Conservation (phyloP, 2,888 invertebrate species). For the Rotaria socialis region DNA sequence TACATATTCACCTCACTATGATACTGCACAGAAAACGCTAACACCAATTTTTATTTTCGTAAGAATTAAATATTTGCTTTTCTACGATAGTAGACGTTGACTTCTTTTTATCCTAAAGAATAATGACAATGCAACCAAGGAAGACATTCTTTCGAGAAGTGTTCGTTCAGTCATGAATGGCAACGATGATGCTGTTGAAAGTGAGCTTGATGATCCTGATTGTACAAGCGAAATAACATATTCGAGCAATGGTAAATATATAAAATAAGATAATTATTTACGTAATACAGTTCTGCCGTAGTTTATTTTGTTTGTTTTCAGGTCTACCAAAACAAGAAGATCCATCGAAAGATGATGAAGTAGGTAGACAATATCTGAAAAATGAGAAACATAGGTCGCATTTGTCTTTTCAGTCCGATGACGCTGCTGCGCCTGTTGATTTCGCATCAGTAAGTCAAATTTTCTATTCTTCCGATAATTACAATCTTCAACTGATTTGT, state of each 20-base stretch:
- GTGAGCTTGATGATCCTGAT: slow-evolving; percentile 2
- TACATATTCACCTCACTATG: not conserved
- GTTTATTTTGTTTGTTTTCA: slow-evolving; percentile 15
- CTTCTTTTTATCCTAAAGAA: no score
- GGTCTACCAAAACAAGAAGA: not conserved
- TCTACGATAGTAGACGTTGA: no score
- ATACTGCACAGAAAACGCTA: not conserved
- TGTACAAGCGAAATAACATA: not conserved
- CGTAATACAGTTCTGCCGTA: not conserved
- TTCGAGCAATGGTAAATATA: not conserved
- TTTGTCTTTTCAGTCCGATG: not conserved
- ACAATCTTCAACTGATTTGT: no score
- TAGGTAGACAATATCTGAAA: not conserved
- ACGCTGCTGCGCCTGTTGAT: not conserved
- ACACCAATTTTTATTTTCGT: not conserved
- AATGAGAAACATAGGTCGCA: no score
- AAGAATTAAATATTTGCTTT: not conserved
- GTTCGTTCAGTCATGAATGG: not conserved
- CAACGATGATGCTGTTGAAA: slow-evolving; percentile 6
- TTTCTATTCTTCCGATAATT: no score
- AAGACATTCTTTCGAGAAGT: not conserved
- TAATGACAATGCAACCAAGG: not conserved
- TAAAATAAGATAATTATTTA: not conserved
- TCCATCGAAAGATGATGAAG: not conserved
- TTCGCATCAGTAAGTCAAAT: not conserved